Base-by-base conservation (phyloP, 1,140 invertebrate genomes). In the Macrostomum lignano region DNA sequence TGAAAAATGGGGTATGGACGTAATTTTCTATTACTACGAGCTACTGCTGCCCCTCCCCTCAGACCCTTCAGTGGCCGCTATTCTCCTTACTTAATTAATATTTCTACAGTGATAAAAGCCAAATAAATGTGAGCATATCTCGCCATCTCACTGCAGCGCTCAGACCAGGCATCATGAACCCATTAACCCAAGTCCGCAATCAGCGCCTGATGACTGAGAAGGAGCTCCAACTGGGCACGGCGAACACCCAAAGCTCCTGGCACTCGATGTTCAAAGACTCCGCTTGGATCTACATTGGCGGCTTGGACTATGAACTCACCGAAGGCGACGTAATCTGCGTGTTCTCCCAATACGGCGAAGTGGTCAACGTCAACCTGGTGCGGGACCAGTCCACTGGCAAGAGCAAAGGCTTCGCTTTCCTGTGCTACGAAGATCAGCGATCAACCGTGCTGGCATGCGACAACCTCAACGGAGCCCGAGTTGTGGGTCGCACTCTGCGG, bases 281-380 rank as follows among this genome's bases (percentile, higher is more conserved):
- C 53, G 86, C 88, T 17, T 98, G 91, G 91, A 70, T 98, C 41
- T 96, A 88, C 60, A 60, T 93, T 43, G 88, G 84, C 21, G 88
- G 88, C 7, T 60, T 96, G 9, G 73, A 81, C 0, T 96, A 74
- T 55, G 78, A 81, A 43, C 63, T 98, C 4, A 78, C 77, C 7
- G 91, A 98, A 66, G 91, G 91, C 31, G 91, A 98, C 62, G 55
- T 96, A 11, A 70, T 98, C 40, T 72, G 76, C 46, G 70, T 96
- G 15, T 98, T 98, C 64, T 98, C 88, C 10, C 88, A 98, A 73
- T 91, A 82, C 66, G 88, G 88, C 17, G 86, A 96, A 68, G 65
- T 94, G 32, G 81, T 91, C 0, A 84, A 96, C 48, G 73, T 96
- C 21, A 94, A 98, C 61, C 60, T 96, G 40, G 66, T 93, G 0